Base-by-base conservation (phyloP, 2,113 vertebrate genomes). In the Pleuronectes platessa region DNA sequence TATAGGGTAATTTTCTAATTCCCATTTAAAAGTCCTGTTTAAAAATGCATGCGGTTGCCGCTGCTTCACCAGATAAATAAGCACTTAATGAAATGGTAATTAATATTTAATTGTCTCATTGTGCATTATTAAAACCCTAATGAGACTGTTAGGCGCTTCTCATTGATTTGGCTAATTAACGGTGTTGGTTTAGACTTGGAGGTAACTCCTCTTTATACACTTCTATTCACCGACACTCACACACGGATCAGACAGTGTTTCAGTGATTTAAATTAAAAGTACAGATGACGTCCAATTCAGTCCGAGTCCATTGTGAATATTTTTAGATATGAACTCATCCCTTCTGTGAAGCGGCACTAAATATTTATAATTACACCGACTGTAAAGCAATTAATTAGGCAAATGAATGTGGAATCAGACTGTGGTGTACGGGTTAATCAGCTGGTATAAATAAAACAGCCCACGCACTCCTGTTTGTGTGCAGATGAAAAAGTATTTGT, bases 91-190 rank as follows among this genome's bases (percentile, higher is more conserved):
- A 86, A 90, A 83, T 83, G 65, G 64, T 40, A 12, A 69, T 92
- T 71, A 80, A 90, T 78, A 79, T 83, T 88, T 88, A 67, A 88
- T 81, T 56, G 15, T 69, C 3, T 78, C 61, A 21, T 45, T 79
- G 47, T 86, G 71, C 61, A 84, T 88, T 88, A 85, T 88, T 90
- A 62, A 89, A 88, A 17, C 42, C 49, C 76, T 42, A 86, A 85
- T 75, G 67, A 81, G 68, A 18, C 71, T 51, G 70, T 68, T 61
- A 40, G 51, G 64, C 40, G 5, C 72, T 71, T 78, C 73, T 42
- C 27, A 70, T 81, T 74, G 71, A 86, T 83, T 76, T 66, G 58
- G 23, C 47, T 82, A 51, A 84, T 89, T 71, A 84, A 58, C 61
- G 1, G n/a, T 66, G 65, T 71, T 67, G 61, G 65, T 78, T 73